Evolutionary conservation across 2,888 invertebrate species (phyloP).

Genomic region (Halictus quadricinctus): DNA sequence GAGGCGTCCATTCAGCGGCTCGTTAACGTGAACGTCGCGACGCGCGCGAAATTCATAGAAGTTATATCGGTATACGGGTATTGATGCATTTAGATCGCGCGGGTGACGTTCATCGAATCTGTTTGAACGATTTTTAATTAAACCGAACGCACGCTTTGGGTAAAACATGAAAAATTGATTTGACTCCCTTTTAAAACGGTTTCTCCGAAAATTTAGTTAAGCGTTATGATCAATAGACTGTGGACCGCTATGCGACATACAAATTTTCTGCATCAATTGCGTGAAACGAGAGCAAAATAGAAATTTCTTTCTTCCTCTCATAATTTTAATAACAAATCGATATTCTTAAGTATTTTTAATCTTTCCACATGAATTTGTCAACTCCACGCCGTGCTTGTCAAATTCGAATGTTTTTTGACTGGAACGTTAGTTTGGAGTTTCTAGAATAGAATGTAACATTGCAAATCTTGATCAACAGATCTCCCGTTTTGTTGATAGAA

Average conservation of each 20-base stretch:
- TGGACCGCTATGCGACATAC: not conserved
- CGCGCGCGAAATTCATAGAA: slow-evolving; percentile 42
- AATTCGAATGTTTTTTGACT: too few relatives aligned
- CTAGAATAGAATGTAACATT: too few relatives aligned
- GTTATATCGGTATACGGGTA: slow-evolving; percentile 61
- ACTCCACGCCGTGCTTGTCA: too few relatives aligned
- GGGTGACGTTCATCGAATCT: slow-evolving; percentile 35
- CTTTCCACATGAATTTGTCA: too few relatives aligned
- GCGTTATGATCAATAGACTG: not conserved
- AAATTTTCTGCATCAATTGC: not conserved
- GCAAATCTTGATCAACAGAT: not conserved
- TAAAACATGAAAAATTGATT: not conserved
- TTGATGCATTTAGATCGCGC: slow-evolving; percentile 43
- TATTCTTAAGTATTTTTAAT: too few relatives aligned
- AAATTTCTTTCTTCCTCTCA: not conserved
- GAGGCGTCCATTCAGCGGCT: slow-evolving; percentile 8
- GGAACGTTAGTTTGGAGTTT: too few relatives aligned
- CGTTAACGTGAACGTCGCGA: slow-evolving; percentile 38
- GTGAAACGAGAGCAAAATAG: not conserved
- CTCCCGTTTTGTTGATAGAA: not conserved
- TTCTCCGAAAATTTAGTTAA: too few relatives aligned
- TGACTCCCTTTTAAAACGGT: not conserved
- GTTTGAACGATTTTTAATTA: not conserved
- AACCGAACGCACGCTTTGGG: not conserved
- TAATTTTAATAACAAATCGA: not conserved